phyloP scores from a whole-genome alignment of 1,140 invertebrate species.

The Drosophila mayri region DNA sequence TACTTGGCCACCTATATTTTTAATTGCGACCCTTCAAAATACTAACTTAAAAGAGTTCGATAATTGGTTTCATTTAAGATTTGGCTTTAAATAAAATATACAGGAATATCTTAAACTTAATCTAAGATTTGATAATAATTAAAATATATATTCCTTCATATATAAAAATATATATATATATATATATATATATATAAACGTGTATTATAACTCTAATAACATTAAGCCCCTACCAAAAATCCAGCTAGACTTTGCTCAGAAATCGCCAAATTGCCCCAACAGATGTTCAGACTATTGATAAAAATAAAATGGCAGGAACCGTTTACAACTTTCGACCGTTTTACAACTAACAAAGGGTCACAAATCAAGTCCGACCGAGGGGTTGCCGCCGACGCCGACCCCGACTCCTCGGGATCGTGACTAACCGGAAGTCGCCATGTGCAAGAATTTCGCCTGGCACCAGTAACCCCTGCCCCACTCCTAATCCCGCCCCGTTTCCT shows the following conservation, averaged over 20 bases:
- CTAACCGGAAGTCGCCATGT: conserved; percentile 51
- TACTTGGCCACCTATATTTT: background rate
- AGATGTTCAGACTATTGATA: conserved; percentile 57
- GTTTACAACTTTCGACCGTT: conserved; percentile 67
- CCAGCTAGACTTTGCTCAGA: background rate
- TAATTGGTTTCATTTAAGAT: too few species aligned
- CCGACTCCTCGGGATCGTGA: conserved; percentile 9
- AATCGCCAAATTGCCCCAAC: conserved; percentile 4
- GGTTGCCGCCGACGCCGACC: conserved; percentile 1
- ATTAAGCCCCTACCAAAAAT: background rate
- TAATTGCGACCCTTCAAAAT: too few species aligned
- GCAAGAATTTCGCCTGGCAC: conserved; percentile 15
- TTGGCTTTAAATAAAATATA: too few species aligned
- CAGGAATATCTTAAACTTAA: too few species aligned
- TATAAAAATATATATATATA: background rate
- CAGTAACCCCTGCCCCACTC: background rate
- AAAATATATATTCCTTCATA: too few species aligned
- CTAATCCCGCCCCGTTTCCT: background rate
- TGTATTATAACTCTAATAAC: background rate
- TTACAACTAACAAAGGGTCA: conserved; percentile 56
- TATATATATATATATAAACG: background rate
- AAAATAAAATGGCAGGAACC: conserved; percentile 57
- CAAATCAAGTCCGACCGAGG: conserved; percentile 49
- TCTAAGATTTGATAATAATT: too few species aligned
- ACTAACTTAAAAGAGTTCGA: too few species aligned